Conservation (phyloP, 2,888 invertebrate genomes). For the Patella depressa region DNA sequence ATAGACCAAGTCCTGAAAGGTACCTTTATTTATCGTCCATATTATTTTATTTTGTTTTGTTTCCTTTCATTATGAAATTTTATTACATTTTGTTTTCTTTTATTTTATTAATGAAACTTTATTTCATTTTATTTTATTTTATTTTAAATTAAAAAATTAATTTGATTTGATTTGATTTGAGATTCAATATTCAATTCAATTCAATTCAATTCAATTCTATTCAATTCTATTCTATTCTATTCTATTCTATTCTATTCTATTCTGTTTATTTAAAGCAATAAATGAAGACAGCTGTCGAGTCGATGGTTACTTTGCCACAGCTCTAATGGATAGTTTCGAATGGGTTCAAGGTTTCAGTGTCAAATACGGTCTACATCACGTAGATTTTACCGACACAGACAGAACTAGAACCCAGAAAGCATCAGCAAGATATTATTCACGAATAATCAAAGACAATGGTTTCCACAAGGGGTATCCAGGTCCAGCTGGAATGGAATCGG, state of each 20-base stretch:
- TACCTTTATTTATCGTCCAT: constrained; percentile 22
- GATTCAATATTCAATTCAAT: no score
- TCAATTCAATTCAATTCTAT: no score
- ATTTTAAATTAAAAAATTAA: no score
- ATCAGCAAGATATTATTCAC: constrained; percentile 71
- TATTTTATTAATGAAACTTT: no score
- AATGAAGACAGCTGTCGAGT: constrained; percentile 58
- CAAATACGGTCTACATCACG: constrained; percentile 80
- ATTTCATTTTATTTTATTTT: no score
- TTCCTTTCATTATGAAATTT: no score
- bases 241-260: background rate
- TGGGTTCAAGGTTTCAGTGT: constrained; percentile 83
- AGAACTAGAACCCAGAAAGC: constrained; percentile 79
- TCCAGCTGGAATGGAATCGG: constrained; percentile 42
- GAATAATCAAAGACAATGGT: constrained; percentile 48
- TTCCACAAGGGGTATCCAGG: constrained; percentile 39
- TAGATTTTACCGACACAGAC: constrained; percentile 80
- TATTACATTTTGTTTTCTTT: no score
- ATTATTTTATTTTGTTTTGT: no score
- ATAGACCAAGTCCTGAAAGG: constrained; percentile 63
- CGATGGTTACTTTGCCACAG: constrained; percentile 82
- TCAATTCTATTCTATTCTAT: background rate
- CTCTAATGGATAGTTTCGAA: constrained; percentile 86
- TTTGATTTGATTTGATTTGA: background rate
- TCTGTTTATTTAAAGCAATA: constrained; percentile 29